Conservation (phyloP, 2,113 vertebrate species). For the Candoia aspera region DNA sequence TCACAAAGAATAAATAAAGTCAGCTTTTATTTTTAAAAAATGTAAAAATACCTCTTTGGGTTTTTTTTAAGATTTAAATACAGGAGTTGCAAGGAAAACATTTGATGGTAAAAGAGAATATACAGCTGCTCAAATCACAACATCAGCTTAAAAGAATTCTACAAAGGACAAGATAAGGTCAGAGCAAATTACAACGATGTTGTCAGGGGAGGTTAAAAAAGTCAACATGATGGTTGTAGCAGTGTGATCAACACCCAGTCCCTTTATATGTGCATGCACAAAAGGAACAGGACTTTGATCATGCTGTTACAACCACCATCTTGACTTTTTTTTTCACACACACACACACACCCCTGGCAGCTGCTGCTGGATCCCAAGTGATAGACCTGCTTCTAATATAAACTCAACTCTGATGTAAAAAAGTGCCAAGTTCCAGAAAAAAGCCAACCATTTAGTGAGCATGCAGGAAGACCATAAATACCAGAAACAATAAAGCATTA, state of each 20-base stretch:
- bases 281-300: not conserved
- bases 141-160: not conserved
- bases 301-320: not conserved
- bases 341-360: not conserved
- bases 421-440: not conserved
- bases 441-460: not conserved
- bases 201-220: not conserved
- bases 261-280: not conserved
- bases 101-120: not conserved
- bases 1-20: not conserved
- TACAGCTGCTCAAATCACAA: not conserved
- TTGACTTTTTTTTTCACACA: not conserved
- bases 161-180: not conserved
- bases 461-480: not conserved
- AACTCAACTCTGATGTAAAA: not conserved
- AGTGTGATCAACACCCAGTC: not conserved
- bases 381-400: not conserved
- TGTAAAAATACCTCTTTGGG: not conserved
- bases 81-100: not conserved
- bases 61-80: not conserved
- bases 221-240: not conserved
- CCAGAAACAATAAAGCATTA: not conserved
- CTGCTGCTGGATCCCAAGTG: not conserved
- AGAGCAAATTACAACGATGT: not conserved
- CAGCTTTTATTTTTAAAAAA: not conserved